Conservation (phyloP, 2,888 invertebrate species). For the Escarpia spicata region DNA sequence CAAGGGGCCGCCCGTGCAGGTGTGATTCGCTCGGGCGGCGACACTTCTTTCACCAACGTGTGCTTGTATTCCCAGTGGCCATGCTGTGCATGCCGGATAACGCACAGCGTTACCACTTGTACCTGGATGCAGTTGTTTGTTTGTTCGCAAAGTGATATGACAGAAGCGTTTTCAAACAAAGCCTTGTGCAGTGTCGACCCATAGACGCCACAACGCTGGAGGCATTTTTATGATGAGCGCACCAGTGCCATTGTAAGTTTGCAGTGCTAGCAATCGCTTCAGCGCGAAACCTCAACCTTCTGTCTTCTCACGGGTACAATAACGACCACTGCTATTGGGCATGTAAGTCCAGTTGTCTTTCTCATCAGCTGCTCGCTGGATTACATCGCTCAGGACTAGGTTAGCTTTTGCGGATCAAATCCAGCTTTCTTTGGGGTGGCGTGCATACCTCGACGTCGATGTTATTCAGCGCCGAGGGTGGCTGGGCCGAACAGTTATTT, state of each 20-base stretch:
- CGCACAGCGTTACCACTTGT: neutral
- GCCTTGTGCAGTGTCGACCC: neutral
- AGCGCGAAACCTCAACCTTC: neutral
- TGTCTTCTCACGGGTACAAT: neutral
- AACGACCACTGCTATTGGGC: neutral
- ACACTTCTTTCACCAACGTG: neutral
- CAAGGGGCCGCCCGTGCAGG: conserved; percentile 7
- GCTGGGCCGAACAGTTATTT: neutral
- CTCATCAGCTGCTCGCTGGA: neutral
- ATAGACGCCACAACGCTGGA: neutral
- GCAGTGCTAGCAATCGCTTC: neutral
- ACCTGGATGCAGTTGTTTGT: conserved; percentile 3
- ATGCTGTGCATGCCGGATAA: neutral
- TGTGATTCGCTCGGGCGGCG: neutral
- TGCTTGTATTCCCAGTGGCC: neutral
- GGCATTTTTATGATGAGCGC: neutral
- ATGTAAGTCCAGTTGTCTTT: conserved; percentile 6
- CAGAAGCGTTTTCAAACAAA: neutral
- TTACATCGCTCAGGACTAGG: neutral
- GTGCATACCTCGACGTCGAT: neutral
- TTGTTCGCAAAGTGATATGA: conserved; percentile 13
- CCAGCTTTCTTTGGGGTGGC: neutral
- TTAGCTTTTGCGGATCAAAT: neutral
- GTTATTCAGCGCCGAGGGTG: neutral
- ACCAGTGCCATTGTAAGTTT: neutral